Conservation (phyloP, 2,888 invertebrate species). For the Fabriciana adippe region DNA sequence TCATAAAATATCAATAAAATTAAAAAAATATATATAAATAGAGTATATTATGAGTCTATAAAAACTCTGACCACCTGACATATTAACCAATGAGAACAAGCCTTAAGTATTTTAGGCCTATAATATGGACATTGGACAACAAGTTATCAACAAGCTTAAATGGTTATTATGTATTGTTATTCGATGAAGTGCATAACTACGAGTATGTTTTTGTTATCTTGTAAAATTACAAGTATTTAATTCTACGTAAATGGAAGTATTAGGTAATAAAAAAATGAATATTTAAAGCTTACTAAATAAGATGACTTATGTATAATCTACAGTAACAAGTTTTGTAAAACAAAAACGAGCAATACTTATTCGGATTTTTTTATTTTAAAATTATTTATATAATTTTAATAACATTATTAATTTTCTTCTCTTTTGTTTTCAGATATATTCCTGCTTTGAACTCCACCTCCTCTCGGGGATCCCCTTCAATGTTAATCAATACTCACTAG, state of each 20-base stretch:
- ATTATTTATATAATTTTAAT: conserved; percentile 10
- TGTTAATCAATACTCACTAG: conserved; percentile 70
- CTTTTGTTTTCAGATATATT: conserved; percentile 63
- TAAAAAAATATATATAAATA: conserved; percentile 34
- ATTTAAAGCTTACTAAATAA: not conserved
- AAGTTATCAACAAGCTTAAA: conserved; percentile 8
- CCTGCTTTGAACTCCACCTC: conserved; percentile 53
- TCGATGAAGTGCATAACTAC: conserved; percentile 4
- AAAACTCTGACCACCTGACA: conserved; percentile 66
- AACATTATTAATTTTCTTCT: conserved; percentile 18
- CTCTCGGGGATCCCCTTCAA: conserved; percentile 40
- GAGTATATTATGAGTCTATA: conserved; percentile 45
- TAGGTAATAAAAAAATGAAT: not conserved
- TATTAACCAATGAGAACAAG: conserved; percentile 44
- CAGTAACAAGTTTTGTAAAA: too few relatives aligned
- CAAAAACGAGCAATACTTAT: too few relatives aligned
- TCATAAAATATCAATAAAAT: conserved; percentile 15
- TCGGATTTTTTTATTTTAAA: not conserved
- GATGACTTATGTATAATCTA: too few relatives aligned
- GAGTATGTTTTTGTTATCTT: conserved; percentile 1
- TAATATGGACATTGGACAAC: conserved; percentile 12
- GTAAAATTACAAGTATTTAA: not conserved
- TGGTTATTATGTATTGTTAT: conserved; percentile 7
- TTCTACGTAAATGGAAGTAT: not conserved
- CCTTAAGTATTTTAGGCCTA: conserved; percentile 6